phyloP scores from a whole-genome alignment of 2,797 vertebrate species.

The Podargus strigoides region DNA sequence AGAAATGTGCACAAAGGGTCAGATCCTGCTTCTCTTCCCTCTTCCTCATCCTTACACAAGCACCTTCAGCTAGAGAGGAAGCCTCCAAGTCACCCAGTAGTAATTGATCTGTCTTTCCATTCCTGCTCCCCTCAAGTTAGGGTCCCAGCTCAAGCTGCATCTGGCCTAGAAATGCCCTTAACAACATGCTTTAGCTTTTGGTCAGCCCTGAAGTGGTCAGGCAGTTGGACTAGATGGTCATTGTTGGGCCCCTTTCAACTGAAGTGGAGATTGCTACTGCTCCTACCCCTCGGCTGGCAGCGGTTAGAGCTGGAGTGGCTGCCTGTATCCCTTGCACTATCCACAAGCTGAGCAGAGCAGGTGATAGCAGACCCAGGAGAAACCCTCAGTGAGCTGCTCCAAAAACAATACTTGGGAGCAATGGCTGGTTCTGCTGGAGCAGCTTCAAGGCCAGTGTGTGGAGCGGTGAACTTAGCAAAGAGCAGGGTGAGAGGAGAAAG shows the following conservation, averaged over 20 bases:
- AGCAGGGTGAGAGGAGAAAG: background rate
- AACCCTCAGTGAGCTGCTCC: too few species aligned
- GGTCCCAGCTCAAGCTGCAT: background rate
- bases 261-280: background rate
- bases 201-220: background rate
- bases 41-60: background rate
- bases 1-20: background rate
- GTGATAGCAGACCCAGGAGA: background rate
- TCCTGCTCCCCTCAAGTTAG: background rate
- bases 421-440: background rate
- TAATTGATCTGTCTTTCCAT: background rate
- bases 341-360: background rate
- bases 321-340: background rate
- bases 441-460: background rate
- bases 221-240: background rate
- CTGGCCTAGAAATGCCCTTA: background rate
- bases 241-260: background rate
- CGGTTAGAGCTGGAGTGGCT: background rate
- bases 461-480: background rate
- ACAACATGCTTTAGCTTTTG: background rate
- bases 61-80: background rate
- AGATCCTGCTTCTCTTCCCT: background rate
- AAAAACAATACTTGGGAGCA: background rate
- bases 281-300: background rate
- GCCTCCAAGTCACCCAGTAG: background rate